A percentile compares a stretch with the other conserved stretches of the same genome.
phyloP scores from a whole-genome alignment of 2,113 vertebrate species.

The Thamnaconus septentrionalis region DNA sequence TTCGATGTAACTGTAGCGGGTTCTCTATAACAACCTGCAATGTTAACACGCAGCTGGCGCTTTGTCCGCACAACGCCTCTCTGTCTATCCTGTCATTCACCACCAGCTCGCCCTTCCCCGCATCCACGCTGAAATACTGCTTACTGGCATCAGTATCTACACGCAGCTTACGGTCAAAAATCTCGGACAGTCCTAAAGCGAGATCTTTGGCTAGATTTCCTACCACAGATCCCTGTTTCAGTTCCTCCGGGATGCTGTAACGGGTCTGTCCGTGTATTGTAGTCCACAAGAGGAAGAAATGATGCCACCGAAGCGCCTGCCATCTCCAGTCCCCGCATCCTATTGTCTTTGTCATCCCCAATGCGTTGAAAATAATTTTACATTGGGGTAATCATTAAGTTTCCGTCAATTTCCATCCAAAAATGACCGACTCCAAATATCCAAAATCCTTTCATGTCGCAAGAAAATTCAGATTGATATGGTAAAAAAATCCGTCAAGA shows the following conservation, averaged over 20 bases:
- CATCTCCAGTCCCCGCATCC: conserved; percentile 63
- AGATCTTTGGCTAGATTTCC: conserved; percentile 84
- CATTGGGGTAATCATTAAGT: not conserved
- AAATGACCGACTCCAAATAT: not conserved
- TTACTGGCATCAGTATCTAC: conserved; percentile 77
- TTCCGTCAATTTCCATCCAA: not conserved
- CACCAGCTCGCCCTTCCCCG: conserved; percentile 74
- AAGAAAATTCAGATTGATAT: not conserved
- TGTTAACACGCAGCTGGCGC: conserved; percentile 73
- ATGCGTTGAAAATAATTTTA: conserved; percentile 28
- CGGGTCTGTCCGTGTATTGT: conserved; percentile 69
- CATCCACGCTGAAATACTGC: conserved; percentile 78
- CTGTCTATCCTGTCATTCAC: conserved; percentile 81
- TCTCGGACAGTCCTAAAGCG: conserved; percentile 73
- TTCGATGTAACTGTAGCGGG: conserved; percentile 75
- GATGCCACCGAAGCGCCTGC: conserved; percentile 67
- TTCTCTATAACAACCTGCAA: conserved; percentile 79
- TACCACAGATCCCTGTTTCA: conserved; percentile 76
- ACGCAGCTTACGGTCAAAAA: conserved; percentile 73
- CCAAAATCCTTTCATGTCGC: conserved; percentile 5
- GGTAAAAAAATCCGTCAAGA: not conserved
- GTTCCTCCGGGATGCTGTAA: conserved; percentile 81
- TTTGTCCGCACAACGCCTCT: conserved; percentile 79
- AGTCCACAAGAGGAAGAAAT: conserved; percentile 75
- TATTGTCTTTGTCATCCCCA: conserved; percentile 54